Base-by-base conservation (phyloP, 2,113 vertebrate genomes). In the Meriones unguiculatus region DNA sequence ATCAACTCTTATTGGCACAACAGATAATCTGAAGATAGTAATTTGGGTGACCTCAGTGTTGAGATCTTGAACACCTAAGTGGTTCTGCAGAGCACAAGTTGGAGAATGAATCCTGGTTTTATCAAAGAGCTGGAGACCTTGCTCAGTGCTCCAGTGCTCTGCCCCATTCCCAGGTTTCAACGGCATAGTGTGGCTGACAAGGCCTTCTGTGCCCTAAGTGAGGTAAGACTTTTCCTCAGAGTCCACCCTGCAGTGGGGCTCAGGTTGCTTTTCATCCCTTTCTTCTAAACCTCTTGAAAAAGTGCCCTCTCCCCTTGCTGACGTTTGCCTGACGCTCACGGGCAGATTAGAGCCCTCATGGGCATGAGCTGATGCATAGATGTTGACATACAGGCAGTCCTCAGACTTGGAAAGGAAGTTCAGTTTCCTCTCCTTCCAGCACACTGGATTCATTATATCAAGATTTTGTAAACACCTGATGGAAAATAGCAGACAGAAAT, bases 301-400 rank as follows among this genome's bases (percentile, higher is more conserved):
- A 17, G 85, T 57, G 5, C 9, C 46, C 57, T 41, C 35, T 35
- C 14, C 12, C 59, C 15, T 4, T 52, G n/a, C 4, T 14, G 4
- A 57, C 8, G 5, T 38, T 46, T 12, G 1, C 5, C 2, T 35
- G 28, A 32, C 52, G 59, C 98, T 98, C 97, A 98, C 98, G 30
- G 98, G 97, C 67, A 98, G 90, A 64, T 96, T 96, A 46, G 96
- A 67, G 54, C 95, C 90, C 93, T 84, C 15, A 41, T 54, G 84
- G 89, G 97, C 13, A 13, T 95, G 30, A 69, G 91, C 1, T 0
- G 98, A 98, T 5, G 94, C 94, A 7, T 98, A 97, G 69, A 99
- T 93, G 46, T 93, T 98, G 65, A 99, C 96, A 87, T 98, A 98
- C 30, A 98, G 85, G 78, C 98, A 99, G 30, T 98, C 98, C 96